phyloP scores from a whole-genome alignment of 2,888 invertebrate species.

The Idaea aversata region DNA sequence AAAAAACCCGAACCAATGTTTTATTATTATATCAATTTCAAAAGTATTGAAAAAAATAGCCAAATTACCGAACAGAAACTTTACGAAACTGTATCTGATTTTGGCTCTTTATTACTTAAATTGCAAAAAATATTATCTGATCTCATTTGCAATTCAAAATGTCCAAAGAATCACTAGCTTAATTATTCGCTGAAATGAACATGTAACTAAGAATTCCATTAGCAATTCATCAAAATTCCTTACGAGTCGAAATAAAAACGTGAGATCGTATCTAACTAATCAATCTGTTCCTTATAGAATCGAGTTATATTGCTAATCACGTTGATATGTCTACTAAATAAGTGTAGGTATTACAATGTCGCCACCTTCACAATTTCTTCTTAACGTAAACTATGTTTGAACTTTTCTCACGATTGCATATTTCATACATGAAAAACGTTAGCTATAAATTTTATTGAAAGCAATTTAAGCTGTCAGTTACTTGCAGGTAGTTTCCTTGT shows the following conservation, averaged over 20 bases:
- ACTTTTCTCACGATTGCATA: slow-evolving; percentile 40
- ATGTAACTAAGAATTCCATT: neutral
- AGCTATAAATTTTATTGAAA: slow-evolving; percentile 11
- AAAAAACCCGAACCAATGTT: no score
- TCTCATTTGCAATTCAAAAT: neutral
- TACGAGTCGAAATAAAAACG: slow-evolving; percentile 47
- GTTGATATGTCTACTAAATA: slow-evolving; percentile 23
- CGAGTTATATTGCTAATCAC: slow-evolving; percentile 33
- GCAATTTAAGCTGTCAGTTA: slow-evolving; percentile 22
- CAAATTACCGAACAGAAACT: neutral
- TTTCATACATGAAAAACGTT: slow-evolving; percentile 21
- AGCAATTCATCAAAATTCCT: neutral
- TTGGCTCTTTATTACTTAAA: neutral
- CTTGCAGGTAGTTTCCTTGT: slow-evolving; percentile 6
- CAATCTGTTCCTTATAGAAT: slow-evolving; percentile 31
- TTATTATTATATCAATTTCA: no score
- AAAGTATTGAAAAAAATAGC: neutral
- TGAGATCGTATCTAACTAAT: slow-evolving; percentile 45
- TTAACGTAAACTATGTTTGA: slow-evolving; percentile 27
- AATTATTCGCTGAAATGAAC: neutral
- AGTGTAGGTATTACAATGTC: slow-evolving; percentile 37
- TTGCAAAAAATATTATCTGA: neutral
- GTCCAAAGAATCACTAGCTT: neutral
- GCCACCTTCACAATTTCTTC: slow-evolving; percentile 43
- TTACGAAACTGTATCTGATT: neutral